Evolutionary conservation across 2,888 invertebrate species (phyloP).

Genomic region (Diarsia rubi): DNA sequence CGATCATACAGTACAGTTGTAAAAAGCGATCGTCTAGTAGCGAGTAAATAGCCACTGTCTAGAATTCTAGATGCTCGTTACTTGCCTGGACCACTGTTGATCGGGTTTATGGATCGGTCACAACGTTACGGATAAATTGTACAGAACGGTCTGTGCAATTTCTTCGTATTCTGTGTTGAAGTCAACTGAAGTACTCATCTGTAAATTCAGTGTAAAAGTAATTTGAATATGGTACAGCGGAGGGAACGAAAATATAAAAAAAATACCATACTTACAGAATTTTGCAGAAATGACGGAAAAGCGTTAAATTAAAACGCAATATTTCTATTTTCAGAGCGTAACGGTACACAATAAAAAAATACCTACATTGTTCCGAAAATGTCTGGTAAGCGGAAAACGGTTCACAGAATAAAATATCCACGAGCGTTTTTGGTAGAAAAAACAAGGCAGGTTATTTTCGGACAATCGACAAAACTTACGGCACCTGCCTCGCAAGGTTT

Average conservation of each 20-base stretch:
- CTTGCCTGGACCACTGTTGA: background rate
- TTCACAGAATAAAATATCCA: conserved; percentile 6
- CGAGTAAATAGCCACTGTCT: background rate
- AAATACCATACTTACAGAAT: background rate
- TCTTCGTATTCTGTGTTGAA: background rate
- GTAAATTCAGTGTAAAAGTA: background rate
- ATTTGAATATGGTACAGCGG: background rate
- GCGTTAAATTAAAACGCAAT: conserved; percentile 2
- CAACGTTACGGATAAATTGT: background rate
- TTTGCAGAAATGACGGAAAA: background rate
- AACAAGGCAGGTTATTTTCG: conserved; percentile 5
- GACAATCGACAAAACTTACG: background rate
- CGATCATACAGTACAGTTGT: background rate
- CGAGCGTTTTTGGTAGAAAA: conserved; percentile 3
- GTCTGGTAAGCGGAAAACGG: background rate
- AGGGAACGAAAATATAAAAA: background rate
- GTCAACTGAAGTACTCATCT: background rate
- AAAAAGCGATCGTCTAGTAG: background rate
- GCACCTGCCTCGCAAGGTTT: background rate
- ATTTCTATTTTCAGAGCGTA: background rate
- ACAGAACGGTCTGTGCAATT: background rate
- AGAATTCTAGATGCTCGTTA: background rate
- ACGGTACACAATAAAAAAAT: conserved; percentile 17
- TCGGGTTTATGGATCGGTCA: background rate
- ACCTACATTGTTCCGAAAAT: background rate